Evolutionary conservation across 64 coral and sea anemone genomes (phyloP).

Genomic region (Montipora sp.): DNA sequence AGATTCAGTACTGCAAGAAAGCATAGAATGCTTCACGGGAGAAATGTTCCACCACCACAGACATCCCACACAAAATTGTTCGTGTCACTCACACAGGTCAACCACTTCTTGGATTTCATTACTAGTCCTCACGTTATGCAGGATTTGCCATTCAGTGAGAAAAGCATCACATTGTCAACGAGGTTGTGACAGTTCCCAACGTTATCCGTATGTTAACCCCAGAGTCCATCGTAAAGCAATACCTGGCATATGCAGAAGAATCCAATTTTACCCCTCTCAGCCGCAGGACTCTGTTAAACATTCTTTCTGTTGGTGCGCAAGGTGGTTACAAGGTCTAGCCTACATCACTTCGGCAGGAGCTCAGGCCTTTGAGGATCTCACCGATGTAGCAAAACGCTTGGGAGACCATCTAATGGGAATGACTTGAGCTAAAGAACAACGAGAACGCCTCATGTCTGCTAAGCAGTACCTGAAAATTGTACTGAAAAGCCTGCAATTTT

Average conservation of each 20-base stretch:
- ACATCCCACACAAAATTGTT: constrained; percentile 36
- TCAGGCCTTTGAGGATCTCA: too few species aligned
- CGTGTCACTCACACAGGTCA: constrained; percentile 19
- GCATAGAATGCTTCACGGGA: constrained; percentile 23
- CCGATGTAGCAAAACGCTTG: background rate
- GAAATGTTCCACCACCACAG: constrained; percentile 18
- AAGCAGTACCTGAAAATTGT: constrained; percentile 29
- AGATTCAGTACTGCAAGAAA: constrained; percentile 43
- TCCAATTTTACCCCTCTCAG: constrained; percentile 42
- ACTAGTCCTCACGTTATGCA: constrained; percentile 53
- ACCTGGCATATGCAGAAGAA: constrained; percentile 43
- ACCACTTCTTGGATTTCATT: constrained; percentile 58
- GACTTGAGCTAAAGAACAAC: constrained; percentile 30
- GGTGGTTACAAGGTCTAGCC: constrained; percentile 71
- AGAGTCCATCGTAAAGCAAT: constrained; percentile 54
- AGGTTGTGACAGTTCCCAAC: constrained; percentile 41
- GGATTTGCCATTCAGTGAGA: constrained; percentile 43
- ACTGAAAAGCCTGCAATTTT: background rate
- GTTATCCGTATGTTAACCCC: constrained; percentile 39
- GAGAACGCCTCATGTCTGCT: constrained; percentile 5
- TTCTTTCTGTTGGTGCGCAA: constrained; percentile 31
- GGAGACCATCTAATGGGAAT: constrained; percentile 19
- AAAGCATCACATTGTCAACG: constrained; percentile 14
- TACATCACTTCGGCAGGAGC: constrained; percentile 19
- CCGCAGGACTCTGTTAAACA: constrained; percentile 46